Percentiles rank a stretch among this genome's conserved stretches.
Evolutionary conservation across 2,113 vertebrate genomes (phyloP).

Genomic region (Acinonyx jubatus): DNA sequence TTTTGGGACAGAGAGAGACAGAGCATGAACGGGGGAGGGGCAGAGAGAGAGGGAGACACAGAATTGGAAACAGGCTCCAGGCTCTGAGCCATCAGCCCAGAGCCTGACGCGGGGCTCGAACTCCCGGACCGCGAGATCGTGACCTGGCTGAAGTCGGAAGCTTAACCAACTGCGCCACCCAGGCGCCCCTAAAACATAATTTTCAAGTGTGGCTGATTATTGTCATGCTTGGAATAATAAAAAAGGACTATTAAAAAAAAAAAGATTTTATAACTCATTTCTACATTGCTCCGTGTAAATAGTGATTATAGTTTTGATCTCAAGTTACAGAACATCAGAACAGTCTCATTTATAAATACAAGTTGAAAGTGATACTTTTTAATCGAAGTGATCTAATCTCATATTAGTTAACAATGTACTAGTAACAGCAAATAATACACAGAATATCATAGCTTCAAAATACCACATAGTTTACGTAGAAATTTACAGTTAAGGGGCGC

Average conservation of each 20-base stretch:
- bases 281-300: background rate
- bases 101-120: too few relatives aligned
- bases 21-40: too few relatives aligned
- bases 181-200: background rate
- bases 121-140: too few relatives aligned
- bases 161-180: too few relatives aligned
- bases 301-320: background rate
- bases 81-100: too few relatives aligned
- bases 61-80: too few relatives aligned
- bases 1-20: too few relatives aligned
- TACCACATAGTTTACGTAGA: background rate
- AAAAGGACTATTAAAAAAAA: background rate
- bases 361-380: background rate
- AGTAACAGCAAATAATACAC: background rate
- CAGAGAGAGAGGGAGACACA: too few relatives aligned
- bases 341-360: conserved; percentile 43
- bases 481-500: too few relatives aligned
- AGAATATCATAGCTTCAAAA: conserved; percentile 47
- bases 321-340: background rate
- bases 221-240: background rate
- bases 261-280: conserved; percentile 28
- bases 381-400: background rate
- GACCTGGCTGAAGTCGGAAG: too few relatives aligned
- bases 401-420: background rate
- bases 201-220: conserved; percentile 28